A percentile compares a stretch with the other conserved stretches of the same genome.
phyloP scores from a whole-genome alignment of 2,888 invertebrate genomes.

The Limnephilus lunatus region DNA sequence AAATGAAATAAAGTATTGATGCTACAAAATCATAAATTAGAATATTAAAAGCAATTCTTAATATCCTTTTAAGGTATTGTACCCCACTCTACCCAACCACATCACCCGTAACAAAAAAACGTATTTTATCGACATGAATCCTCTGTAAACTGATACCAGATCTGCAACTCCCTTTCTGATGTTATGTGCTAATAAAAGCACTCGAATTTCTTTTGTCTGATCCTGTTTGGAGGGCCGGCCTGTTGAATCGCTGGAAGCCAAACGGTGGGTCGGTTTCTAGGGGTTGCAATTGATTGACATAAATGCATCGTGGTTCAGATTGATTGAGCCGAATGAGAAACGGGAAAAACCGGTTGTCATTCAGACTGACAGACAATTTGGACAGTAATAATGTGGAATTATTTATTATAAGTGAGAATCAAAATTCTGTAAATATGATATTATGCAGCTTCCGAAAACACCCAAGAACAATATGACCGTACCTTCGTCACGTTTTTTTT shows the following conservation, averaged over 20 bases:
- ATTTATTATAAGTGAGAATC: not conserved
- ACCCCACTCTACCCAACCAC: not conserved
- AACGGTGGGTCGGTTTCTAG: not conserved
- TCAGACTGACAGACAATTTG: not conserved
- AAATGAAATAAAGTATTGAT: no score
- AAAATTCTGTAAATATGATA: not conserved
- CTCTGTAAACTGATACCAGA: constrained; percentile 55
- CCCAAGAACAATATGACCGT: not conserved
- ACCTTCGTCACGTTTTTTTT: not conserved
- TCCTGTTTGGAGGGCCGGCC: constrained; percentile 44
- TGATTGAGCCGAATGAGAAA: not conserved
- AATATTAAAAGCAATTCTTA: not conserved
- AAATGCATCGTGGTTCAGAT: constrained; percentile 23
- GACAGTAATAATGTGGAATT: not conserved
- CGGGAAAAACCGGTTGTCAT: constrained; percentile 21
- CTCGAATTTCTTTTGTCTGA: constrained; percentile 59
- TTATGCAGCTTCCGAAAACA: not conserved
- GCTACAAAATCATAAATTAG: no score
- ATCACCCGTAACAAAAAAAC: constrained; percentile 36
- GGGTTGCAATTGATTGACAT: constrained; percentile 19
- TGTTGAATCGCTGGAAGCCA: constrained; percentile 32
- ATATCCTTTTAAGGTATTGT: not conserved
- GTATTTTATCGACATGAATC: constrained; percentile 22
- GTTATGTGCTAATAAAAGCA: constrained; percentile 48
- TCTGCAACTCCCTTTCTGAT: constrained; percentile 35